Evolutionary conservation across 2,888 invertebrate genomes (phyloP).

Genomic region (Epistrophe grossulariae): DNA sequence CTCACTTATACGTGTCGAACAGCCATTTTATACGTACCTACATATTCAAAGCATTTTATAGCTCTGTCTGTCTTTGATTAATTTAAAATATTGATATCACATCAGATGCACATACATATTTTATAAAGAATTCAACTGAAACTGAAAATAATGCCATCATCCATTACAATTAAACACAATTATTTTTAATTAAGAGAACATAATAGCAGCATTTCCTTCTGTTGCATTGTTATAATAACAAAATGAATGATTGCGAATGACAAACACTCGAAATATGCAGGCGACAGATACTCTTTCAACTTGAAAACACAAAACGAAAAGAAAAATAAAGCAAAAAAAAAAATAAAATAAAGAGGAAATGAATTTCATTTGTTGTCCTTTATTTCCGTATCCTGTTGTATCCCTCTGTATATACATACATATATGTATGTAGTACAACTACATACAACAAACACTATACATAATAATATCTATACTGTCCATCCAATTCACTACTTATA

Average conservation of each 20-base stretch:
- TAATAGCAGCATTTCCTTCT: constrained; percentile 4
- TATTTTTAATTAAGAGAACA: constrained; percentile 59
- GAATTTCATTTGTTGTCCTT: constrained; percentile 32
- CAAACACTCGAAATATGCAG: constrained; percentile 58
- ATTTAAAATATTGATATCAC: constrained; percentile 7
- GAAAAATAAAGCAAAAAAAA: background rate
- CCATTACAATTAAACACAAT: constrained; percentile 69
- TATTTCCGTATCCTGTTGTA: background rate
- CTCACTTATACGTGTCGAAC: background rate
- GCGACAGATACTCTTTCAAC: constrained; percentile 12
- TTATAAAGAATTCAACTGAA: constrained; percentile 8
- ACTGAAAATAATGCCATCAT: constrained; percentile 45
- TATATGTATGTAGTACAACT: no score
- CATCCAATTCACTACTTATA: constrained; percentile 1
- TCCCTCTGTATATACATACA: background rate
- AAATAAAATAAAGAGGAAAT: constrained; percentile 9
- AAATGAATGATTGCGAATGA: constrained; percentile 29
- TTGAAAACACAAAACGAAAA: background rate
- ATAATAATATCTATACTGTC: background rate
- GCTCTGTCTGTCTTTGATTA: background rate
- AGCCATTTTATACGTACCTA: background rate
- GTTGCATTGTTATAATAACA: constrained; percentile 34
- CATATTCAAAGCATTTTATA: background rate
- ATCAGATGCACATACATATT: background rate
- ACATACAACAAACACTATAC: background rate